These are phyloP conservation scores for Ostrea edulis DNA, from an alignment of 1,140 invertebrate species.

Conservation along the genomic window DNA sequence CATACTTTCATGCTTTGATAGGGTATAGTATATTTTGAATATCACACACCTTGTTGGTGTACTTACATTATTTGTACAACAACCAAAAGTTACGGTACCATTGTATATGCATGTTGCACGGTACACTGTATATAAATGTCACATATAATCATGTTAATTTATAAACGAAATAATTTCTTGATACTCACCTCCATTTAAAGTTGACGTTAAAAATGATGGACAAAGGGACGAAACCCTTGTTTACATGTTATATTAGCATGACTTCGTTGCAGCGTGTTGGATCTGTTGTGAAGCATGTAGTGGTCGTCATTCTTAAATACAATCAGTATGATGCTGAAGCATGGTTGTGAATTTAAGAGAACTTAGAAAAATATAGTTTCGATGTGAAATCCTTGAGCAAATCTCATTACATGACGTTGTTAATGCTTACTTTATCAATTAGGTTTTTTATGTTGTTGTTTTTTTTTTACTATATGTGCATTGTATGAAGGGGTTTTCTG, in stretches of 20 bases:
- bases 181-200: not conserved
- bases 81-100: not conserved
- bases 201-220: not conserved
- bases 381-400: too few relatives aligned
- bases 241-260: slow-evolving; percentile 19
- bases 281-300: not conserved
- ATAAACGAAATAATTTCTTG: not conserved
- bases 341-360: too few relatives aligned
- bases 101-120: not conserved
- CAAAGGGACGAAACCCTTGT: not conserved
- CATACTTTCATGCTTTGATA: not conserved
- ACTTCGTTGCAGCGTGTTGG: not conserved
- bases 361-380: too few relatives aligned
- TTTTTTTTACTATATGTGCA: too few relatives aligned
- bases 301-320: not conserved
- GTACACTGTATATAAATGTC: not conserved
- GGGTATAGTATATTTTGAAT: not conserved
- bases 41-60: not conserved
- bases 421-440: too few relatives aligned
- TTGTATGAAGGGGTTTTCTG: too few relatives aligned
- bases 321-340: not conserved
- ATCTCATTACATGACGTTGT: too few relatives aligned
- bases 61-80: not conserved
- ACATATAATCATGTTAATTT: not conserved
- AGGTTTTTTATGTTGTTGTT: too few relatives aligned